Base-by-base conservation (phyloP, 1,140 invertebrate genomes). In the Nephotettix cincticeps region DNA sequence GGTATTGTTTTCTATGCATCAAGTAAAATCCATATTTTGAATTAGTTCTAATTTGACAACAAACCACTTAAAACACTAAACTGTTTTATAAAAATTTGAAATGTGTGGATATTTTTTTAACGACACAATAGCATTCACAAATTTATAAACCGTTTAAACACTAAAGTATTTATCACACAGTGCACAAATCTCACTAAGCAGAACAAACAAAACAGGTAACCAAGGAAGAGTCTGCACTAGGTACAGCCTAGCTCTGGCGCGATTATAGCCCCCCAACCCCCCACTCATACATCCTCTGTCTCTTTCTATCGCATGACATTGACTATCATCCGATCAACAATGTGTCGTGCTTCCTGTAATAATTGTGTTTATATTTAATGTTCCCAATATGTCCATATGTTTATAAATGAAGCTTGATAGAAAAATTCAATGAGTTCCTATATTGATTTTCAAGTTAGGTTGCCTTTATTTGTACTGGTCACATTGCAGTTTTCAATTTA, bases 11-110 rank as follows among this genome's bases (percentile, higher is more conserved):
- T 17, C 3, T 6, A 51, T 51, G 19, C 3, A n/a, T 51, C 47
- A 51, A n/a, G 47, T 51, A n/a, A 51, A 51, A 51, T 51, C 47
- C 47, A 51, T 51, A 11, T 51, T 21, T n/a, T n/a, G n/a, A n/a
- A n/a, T n/a, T n/a, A n/a, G n/a, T n/a, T n/a, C n/a, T n/a, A n/a
- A n/a, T n/a, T n/a, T n/a, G n/a, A n/a, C n/a, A n/a, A n/a, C n/a
- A n/a, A n/a, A n/a, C n/a, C n/a, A n/a, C n/a, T n/a, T n/a, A n/a
- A n/a, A n/a, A n/a, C n/a, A n/a, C n/a, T n/a, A n/a, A n/a, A n/a
- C n/a, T n/a, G n/a, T n/a, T n/a, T n/a, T n/a, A n/a, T n/a, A n/a
- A n/a, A n/a, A n/a, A n/a, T n/a, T n/a, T n/a, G n/a, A n/a, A n/a
- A n/a, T n/a, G n/a, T n/a, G n/a, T n/a, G n/a, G n/a, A n/a, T n/a